These are phyloP conservation scores for Sylvicola cinctus DNA, from an alignment of 2,888 invertebrate species.

Conservation along the genomic window DNA sequence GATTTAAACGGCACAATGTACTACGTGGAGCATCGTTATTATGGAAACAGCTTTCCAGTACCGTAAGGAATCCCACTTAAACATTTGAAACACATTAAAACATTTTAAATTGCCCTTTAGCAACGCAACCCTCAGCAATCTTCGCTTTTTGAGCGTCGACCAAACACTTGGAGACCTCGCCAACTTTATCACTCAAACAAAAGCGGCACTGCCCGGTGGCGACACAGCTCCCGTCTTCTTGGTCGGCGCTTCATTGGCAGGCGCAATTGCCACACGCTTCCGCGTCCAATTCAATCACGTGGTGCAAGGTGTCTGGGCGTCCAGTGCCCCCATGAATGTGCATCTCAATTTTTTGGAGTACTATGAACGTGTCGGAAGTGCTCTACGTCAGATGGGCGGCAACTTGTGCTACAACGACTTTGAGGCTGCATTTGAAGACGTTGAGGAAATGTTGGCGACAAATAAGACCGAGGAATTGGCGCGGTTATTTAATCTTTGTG, in stretches of 20 bases:
- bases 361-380: neutral
- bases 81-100: no score
- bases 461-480: neutral
- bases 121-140: conserved; percentile 31
- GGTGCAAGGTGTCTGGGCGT: conserved; percentile 29
- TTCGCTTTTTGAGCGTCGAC: conserved; percentile 38
- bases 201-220: neutral
- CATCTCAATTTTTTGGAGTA: conserved; percentile 17
- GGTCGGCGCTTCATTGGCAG: conserved; percentile 36
- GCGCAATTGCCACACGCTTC: conserved; percentile 36
- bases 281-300: conserved; percentile 35
- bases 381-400: neutral
- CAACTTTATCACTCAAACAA: conserved; percentile 22
- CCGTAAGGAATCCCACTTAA: conserved; percentile 24
- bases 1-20: conserved; percentile 34
- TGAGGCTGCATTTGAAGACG: conserved; percentile 1
- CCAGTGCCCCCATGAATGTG: conserved; percentile 34
- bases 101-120: conserved; percentile 18
- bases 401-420: neutral
- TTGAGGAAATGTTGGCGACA: conserved; percentile 2
- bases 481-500: neutral
- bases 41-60: conserved; percentile 44
- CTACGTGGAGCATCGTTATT: conserved; percentile 54
- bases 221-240: conserved; percentile 17
- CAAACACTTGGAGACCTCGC: conserved; percentile 49